Percentiles rank a stretch among this genome's conserved stretches.
Evolutionary conservation across 2,113 vertebrate genomes (phyloP).

Genomic region (Tringa solitaria): DNA sequence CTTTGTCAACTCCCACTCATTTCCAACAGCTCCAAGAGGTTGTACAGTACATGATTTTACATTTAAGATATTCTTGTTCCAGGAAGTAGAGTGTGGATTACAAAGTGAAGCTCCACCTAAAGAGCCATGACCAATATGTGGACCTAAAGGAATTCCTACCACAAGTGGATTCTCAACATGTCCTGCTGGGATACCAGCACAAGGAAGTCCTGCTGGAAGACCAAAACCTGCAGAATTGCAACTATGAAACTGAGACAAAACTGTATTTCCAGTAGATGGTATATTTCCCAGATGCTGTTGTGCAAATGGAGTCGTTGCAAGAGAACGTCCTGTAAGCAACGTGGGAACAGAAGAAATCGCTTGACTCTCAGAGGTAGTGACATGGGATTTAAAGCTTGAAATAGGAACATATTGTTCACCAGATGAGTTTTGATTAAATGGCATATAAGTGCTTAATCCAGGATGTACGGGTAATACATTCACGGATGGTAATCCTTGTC

Average conservation of each 20-base stretch:
- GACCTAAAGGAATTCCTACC: slow-evolving; percentile 65
- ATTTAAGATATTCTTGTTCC: slow-evolving; percentile 68
- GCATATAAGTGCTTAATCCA: slow-evolving; percentile 50
- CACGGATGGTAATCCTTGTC: neutral
- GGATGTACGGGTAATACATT: neutral
- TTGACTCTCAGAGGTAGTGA: slow-evolving; percentile 32
- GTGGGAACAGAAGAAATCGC: slow-evolving; percentile 63
- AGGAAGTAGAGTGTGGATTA: slow-evolving; percentile 59
- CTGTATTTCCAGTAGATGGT: neutral
- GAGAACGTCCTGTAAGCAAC: slow-evolving; percentile 64
- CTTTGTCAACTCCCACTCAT: slow-evolving; percentile 65
- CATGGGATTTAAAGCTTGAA: slow-evolving; percentile 61
- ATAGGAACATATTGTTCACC: slow-evolving; percentile 60
- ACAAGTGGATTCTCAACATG: slow-evolving; percentile 60
- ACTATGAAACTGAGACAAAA: slow-evolving; percentile 71
- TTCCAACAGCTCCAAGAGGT: slow-evolving; percentile 42
- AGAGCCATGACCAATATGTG: slow-evolving; percentile 50
- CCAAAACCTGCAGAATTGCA: slow-evolving; percentile 61
- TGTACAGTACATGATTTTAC: slow-evolving; percentile 68
- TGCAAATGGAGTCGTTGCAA: slow-evolving; percentile 69
- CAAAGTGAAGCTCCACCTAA: slow-evolving; percentile 62
- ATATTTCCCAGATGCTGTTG: slow-evolving; percentile 76
- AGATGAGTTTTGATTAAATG: slow-evolving; percentile 29
- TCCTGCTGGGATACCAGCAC: slow-evolving; percentile 44
- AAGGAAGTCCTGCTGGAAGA: slow-evolving; percentile 57